Percentiles rank a stretch among this genome's conserved stretches.
Evolutionary conservation across 2,888 invertebrate genomes (phyloP).

Genomic region (Acanthosepion esculentum): DNA sequence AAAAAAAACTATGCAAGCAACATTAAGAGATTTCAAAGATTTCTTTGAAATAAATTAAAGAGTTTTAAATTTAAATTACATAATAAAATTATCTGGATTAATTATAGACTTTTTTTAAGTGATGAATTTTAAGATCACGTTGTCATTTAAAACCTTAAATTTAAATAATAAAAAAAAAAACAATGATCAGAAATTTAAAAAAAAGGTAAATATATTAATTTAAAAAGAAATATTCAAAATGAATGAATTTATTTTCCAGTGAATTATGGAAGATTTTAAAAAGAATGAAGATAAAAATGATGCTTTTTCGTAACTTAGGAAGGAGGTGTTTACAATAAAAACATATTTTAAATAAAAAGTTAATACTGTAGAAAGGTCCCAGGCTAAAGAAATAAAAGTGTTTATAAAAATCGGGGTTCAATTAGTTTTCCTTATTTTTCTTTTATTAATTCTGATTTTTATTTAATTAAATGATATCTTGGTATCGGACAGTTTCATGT

Average conservation of each 20-base stretch:
- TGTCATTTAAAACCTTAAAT: too few species aligned
- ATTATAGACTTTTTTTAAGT: too few species aligned
- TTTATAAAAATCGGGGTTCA: not conserved
- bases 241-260: not conserved
- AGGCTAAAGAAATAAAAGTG: not conserved
- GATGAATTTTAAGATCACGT: too few species aligned
- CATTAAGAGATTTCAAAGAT: too few species aligned
- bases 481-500: not conserved
- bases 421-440: not conserved
- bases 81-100: too few species aligned
- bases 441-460: not conserved
- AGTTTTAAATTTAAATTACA: too few species aligned
- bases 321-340: not conserved
- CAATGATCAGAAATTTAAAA: too few species aligned
- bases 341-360: not conserved
- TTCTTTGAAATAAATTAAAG: too few species aligned
- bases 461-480: not conserved
- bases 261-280: not conserved
- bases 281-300: not conserved
- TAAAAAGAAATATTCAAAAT: not conserved
- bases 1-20: too few species aligned
- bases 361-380: not conserved
- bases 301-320: too few species aligned
- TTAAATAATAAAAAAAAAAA: too few species aligned
- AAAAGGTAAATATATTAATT: too few species aligned